Percentiles rank a stretch among this genome's conserved stretches.
These are phyloP conservation scores for Cephus pulcher DNA, from an alignment of 2,888 invertebrate species.

Conservation along the genomic window DNA sequence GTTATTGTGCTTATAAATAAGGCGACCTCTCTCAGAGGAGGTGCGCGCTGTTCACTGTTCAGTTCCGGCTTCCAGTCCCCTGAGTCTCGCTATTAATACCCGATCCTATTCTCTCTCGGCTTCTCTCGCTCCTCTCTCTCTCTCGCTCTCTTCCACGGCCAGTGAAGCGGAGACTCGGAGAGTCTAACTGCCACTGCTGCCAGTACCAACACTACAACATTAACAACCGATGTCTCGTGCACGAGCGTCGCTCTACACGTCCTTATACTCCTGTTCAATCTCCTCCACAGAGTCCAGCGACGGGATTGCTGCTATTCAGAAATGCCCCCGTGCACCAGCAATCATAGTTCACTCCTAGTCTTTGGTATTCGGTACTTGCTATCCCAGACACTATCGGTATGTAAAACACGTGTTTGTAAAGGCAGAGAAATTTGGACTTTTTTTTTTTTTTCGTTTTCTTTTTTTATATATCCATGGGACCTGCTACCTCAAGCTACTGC, in stretches of 20 bases:
- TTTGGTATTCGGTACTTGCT: no score
- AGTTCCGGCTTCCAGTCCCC: constrained; percentile 62
- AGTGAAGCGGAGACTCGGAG: background rate
- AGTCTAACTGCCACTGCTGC: background rate
- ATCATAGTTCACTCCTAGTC: background rate
- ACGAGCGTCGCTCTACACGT: background rate
- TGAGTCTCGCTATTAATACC: constrained; percentile 59
- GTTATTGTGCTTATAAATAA: constrained; percentile 48
- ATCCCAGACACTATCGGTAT: no score
- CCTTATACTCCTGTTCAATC: background rate
- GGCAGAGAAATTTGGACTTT: background rate
- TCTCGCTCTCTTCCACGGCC: constrained; percentile 2
- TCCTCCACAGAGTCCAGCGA: background rate
- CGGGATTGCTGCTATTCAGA: background rate
- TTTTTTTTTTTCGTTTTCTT: background rate
- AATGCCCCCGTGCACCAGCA: background rate
- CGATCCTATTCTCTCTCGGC: constrained; percentile 37
- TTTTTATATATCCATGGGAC: background rate
- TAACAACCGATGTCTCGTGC: background rate
- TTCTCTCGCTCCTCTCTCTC: background rate
- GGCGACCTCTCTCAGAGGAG: constrained; percentile 27
- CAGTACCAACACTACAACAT: background rate
- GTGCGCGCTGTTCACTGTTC: constrained; percentile 27
- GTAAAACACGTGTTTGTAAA: no score
- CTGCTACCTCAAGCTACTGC: background rate